phyloP scores from a whole-genome alignment of 2,113 vertebrate species.

The Aegotheles bennettii region DNA sequence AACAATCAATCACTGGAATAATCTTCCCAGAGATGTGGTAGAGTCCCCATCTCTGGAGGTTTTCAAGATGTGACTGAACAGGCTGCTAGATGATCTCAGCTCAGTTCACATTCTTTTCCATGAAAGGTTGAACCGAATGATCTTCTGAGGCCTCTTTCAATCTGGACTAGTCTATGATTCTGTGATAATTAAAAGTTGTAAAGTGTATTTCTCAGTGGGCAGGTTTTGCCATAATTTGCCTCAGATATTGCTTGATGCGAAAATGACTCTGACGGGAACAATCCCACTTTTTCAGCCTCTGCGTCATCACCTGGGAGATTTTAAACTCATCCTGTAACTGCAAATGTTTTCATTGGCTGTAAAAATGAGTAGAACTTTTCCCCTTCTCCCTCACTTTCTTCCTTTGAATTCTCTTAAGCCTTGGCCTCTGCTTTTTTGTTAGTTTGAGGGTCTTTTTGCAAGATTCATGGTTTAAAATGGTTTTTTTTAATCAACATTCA shows the following conservation, averaged over 20 bases:
- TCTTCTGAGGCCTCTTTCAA: neutral
- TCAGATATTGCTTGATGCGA: neutral
- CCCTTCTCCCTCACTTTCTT: fast-evolving
- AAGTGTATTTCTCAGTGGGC: neutral
- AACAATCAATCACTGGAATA: neutral
- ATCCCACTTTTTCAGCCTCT: neutral
- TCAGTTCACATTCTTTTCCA: neutral
- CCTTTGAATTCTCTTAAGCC: neutral
- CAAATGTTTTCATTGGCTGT: neutral
- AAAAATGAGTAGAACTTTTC: neutral
- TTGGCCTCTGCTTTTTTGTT: neutral
- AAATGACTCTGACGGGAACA: neutral
- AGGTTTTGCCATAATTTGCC: neutral
- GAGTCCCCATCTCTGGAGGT: neutral
- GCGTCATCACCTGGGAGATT: neutral
- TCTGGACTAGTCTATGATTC: neutral
- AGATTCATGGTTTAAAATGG: neutral
- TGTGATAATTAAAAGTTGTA: neutral
- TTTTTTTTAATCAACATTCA: neutral
- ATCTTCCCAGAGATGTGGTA: neutral
- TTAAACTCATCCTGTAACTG: neutral
- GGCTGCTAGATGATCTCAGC: neutral
- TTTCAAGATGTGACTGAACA: neutral
- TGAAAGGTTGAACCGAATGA: neutral
- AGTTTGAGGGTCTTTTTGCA: neutral